phyloP scores from a whole-genome alignment of 2,113 vertebrate species.

The Mus pahari region DNA sequence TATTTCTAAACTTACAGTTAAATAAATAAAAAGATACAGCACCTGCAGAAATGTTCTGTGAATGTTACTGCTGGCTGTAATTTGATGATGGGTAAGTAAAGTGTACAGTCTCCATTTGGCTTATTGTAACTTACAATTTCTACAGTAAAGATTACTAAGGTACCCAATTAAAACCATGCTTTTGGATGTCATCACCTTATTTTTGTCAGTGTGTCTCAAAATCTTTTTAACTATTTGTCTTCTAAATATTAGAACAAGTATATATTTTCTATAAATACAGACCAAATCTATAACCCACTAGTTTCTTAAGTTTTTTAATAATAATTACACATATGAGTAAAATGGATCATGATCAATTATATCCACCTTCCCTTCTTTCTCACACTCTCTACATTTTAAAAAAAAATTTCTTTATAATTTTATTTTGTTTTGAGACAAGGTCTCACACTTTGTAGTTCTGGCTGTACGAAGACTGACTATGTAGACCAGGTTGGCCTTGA shows the following conservation, averaged over 20 bases:
- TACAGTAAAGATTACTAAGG: not conserved
- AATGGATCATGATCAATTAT: not conserved
- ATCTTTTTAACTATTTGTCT: not conserved
- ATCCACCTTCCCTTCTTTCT: not conserved
- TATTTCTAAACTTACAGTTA: not conserved
- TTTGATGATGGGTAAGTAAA: not conserved
- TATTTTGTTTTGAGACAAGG: not conserved
- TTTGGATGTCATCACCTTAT: not conserved
- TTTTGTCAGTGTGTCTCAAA: not conserved
- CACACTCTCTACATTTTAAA: not conserved
- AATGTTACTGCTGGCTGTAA: not conserved
- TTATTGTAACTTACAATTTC: conserved; percentile 20
- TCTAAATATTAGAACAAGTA: not conserved
- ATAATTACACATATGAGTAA: not conserved
- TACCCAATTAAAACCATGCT: not conserved
- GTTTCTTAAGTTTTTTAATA: not conserved
- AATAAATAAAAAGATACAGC: not conserved
- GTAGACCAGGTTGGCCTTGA: not conserved
- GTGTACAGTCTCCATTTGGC: not conserved
- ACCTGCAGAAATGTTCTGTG: not conserved
- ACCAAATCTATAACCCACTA: not conserved
- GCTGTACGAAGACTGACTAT: not conserved
- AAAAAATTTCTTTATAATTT: not conserved
- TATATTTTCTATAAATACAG: not conserved
- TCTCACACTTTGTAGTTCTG: not conserved